Percentiles rank a stretch among this genome's conserved stretches.
phyloP scores from a whole-genome alignment of 2,113 vertebrate genomes.

The Cnemophilus loriae region DNA sequence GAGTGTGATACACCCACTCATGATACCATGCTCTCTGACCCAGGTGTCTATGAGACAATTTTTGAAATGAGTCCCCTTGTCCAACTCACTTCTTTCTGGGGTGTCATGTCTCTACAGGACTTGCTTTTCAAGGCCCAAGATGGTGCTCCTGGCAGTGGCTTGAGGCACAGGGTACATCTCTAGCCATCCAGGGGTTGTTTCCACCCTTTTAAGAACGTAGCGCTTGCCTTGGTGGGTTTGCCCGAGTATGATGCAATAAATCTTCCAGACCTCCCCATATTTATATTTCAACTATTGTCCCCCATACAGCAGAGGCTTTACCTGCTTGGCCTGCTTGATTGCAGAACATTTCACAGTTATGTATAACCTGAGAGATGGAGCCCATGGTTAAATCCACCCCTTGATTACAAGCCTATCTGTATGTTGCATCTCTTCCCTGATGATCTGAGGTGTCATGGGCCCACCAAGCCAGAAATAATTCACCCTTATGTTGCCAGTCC shows the following conservation, averaged over 20 bases:
- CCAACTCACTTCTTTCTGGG: background rate
- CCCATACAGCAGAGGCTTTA: background rate
- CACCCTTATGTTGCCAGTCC: background rate
- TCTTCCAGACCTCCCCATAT: background rate
- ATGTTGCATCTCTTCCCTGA: background rate
- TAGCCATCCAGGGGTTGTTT: background rate
- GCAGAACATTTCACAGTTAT: background rate
- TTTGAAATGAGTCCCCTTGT: background rate
- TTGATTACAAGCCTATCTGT: rapidly evolving
- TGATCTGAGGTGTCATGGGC: background rate
- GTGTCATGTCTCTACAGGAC: background rate
- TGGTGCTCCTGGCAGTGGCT: background rate
- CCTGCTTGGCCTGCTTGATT: background rate
- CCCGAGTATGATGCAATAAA: background rate
- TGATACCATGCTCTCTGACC: background rate
- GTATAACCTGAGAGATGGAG: background rate
- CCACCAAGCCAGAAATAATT: background rate
- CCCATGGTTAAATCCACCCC: background rate
- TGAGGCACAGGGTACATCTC: background rate
- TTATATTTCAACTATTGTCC: background rate
- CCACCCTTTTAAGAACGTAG: background rate
- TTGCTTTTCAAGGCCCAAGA: background rate
- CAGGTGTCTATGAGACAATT: no score
- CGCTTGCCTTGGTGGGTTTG: background rate
- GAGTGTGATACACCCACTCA: background rate